Evolutionary conservation across 2,113 vertebrate genomes (phyloP).

Genomic region (Otolemur garnettii): DNA sequence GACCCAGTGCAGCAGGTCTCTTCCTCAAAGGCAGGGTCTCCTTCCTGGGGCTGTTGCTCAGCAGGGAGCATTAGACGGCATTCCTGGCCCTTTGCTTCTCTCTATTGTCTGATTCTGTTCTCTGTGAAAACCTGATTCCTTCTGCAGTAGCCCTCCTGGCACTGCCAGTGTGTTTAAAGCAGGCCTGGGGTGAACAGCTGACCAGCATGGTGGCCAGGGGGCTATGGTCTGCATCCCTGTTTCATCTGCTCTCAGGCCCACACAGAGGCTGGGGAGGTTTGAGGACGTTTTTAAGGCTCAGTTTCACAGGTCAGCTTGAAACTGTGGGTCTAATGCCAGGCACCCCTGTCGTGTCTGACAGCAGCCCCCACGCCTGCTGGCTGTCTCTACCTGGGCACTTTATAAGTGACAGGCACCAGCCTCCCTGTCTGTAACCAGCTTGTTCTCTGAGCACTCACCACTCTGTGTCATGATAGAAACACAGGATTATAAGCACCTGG

Average conservation of each 20-base stretch:
- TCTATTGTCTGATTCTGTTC: not conserved
- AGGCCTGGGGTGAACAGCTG: not conserved
- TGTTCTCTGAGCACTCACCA: not conserved
- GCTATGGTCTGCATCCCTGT: not conserved
- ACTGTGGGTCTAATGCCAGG: not conserved
- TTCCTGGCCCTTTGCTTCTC: not conserved
- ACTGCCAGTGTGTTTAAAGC: not conserved
- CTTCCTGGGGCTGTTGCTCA: conserved; percentile 40
- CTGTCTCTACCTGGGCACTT: not conserved
- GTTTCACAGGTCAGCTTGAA: not conserved
- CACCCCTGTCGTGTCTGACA: not conserved
- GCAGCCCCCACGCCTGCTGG: not conserved
- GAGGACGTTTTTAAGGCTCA: not conserved
- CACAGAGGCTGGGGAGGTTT: not conserved
- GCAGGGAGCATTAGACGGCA: not conserved
- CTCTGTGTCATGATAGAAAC: not conserved
- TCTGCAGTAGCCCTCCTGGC: not conserved
- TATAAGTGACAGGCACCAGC: not conserved
- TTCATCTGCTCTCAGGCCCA: not conserved
- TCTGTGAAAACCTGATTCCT: not conserved
- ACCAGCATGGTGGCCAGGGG: fast-evolving
- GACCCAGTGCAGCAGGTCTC: conserved; percentile 74
- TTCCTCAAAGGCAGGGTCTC: conserved; percentile 60
- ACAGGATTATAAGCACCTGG: not conserved
- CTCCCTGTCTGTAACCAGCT: not conserved